Base-by-base conservation (phyloP, 2,888 invertebrate genomes). In the Ectropis crepuscularia region DNA sequence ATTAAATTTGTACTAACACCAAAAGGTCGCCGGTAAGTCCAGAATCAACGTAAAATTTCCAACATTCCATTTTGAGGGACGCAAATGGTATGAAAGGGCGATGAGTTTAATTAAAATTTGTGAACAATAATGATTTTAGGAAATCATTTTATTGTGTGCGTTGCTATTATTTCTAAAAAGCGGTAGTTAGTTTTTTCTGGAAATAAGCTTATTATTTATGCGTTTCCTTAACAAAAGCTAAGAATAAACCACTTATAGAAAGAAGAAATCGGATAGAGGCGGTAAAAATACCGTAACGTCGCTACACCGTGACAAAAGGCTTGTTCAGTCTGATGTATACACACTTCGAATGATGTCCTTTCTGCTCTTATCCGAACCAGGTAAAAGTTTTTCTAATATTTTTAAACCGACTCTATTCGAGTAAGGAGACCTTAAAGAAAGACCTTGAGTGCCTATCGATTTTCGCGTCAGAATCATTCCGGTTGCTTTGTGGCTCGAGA, bases 81-180 rank as follows among this genome's bases (percentile, higher is more conserved):
- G 41, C 36, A 4, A 28, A 28, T 53, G 28, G 11, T 43, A 6
- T 10, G 12, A 42, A 60, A 54, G 38, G 43, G 41, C 37, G 36
- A 12, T 49, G n/a, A 49, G 49, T 37, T 54, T 54, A 61, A 61
- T 54, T 61, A 49, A 61, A 60, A 54, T 42, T 53, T 48, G 53
- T 6, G 8, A 48, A 54, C 42, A 54, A 54, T 43, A 54, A 61
- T 49, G 51, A 53, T 48, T 48, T 42, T 36, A 36, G 39, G 12
- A 43, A 54, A 61, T 53, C 10, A 46, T 54, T 49, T 37, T 49
- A 38, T 61, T 49, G 47, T 41, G 11, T 36, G 11, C 2, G 54
- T 37, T 5, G 37, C 10, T 49, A 2, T 51, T n/a, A 50, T 42
- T 51, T 5, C 41, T 41, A 4, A 51, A 39, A 41, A 51, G 11